Base-by-base conservation (phyloP, 1,140 invertebrate genomes). In the Heterodera schachtii region DNA sequence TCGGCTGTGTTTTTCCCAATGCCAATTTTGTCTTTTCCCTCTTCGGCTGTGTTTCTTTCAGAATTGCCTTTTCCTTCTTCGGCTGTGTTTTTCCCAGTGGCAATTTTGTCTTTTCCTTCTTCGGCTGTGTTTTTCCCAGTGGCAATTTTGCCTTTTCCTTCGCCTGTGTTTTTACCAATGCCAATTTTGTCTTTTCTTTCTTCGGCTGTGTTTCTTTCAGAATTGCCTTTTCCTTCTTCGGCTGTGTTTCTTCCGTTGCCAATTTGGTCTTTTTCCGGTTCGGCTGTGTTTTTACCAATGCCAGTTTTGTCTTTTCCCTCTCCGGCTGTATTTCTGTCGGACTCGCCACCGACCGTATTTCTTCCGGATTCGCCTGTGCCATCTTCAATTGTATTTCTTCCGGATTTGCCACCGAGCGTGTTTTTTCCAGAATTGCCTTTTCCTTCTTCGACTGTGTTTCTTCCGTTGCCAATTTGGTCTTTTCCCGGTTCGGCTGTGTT, bases 201-300 rank as follows among this genome's bases (percentile, higher is more conserved):
- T 52, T 11, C 49, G 49, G 49, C 11, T 8, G 7, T 52, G 2
- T 6, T 52, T 31, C 31, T 31, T 31, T 1, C 31, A 31, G 31
- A 31, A 31, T 79, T 84, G 16, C 73, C 60, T 47, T 79, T 64
- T 11, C 47, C 31, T 31, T 31, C 31, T 31, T 31, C 60, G 31
- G 60, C 16, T 75, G n/a, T 16, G 74, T 41, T 70, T 16, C 9
- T 47, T n/a, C 70, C 70, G 9, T 66, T 52, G n/a, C 4, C 75
- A 57, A 6, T 3, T 73, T 41, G 2, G 2, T 41, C 21, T 5
- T 73, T 73, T 52, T 41, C 73, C 73, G 1, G n/a, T 31, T 6
- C 19, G 19, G 57, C 19, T 74, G 13, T 60, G 9, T 52, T 11
- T 11, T 52, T 52, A 60, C 46, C 49, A 31, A 31, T 31, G 31